Base-by-base conservation (phyloP, 2,113 vertebrate species). In the Scomber japonicus region DNA sequence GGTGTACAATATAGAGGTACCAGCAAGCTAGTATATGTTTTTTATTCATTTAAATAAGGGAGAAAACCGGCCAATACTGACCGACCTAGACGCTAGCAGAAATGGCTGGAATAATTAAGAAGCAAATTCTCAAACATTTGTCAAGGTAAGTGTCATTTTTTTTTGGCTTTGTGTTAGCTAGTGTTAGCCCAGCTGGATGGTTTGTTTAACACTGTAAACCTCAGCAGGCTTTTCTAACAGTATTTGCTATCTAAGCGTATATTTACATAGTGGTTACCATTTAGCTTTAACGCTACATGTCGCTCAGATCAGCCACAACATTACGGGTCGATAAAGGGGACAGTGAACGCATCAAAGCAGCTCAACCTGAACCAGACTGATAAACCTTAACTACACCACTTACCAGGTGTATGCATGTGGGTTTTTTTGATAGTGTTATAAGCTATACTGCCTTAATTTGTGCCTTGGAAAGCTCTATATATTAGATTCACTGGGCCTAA, bases 101-200 rank as follows among this genome's bases (percentile, higher is more conserved):
- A 74, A 98, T 98, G 97, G 97, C 97, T 57, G 97, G 96, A 54
- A 95, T 99, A 59, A 97, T 99, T 75, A 99, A 99, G 94, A 98
- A 98, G 88, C 97, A 99, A 90, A 99, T 99, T 81, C 91, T 99
- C 87, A 99, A 99, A 87, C 97, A 98, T 93, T 95, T 99, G 87
- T 99, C 97, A 89, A 95, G 97, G 97, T 98, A 94, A 95, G 95
- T 84, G 87, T 64, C n/a, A 55, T 61, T 11, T 57, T 48, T 48
- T 11, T 54, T 48, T 74, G 60, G 48, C 54, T 82, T 53, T 66
- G 51, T 79, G 80, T 85, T 94, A 92, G 88, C 93, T 7, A 44
- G 24, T 27, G 73, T 71, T 93, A 93, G 89, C 90, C 44, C 53
- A 9, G 61, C 57, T 81, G 50, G 12, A 46, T 35, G 69, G 55